phyloP scores from a whole-genome alignment of 2,797 vertebrate genomes.

The Fundulus diaphanus region DNA sequence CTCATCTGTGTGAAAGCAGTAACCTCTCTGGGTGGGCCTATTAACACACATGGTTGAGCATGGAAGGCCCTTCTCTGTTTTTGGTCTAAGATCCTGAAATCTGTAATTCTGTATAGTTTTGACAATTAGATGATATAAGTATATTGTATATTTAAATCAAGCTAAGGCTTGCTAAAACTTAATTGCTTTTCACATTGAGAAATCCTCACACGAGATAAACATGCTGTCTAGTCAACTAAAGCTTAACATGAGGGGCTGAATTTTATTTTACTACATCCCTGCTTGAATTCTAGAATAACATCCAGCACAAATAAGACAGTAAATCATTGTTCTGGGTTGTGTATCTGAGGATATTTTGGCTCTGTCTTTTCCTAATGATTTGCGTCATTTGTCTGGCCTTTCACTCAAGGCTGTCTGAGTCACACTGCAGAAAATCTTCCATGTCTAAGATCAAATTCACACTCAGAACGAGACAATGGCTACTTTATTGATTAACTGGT shows the following conservation, averaged over 20 bases:
- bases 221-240: not conserved
- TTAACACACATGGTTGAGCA: too few relatives aligned
- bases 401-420: not conserved
- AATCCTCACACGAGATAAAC: too few relatives aligned
- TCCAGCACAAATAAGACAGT: not conserved
- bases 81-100: too few relatives aligned
- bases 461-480: not conserved
- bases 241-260: not conserved
- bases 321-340: not conserved
- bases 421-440: slow-evolving; percentile 17
- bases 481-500: not conserved
- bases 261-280: not conserved
- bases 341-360: slow-evolving; percentile 17
- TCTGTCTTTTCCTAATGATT: slow-evolving; percentile 27
- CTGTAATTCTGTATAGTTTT: too few relatives aligned
- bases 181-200: too few relatives aligned
- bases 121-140: too few relatives aligned
- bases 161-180: too few relatives aligned
- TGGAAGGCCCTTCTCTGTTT: too few relatives aligned
- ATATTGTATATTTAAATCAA: too few relatives aligned
- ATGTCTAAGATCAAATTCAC: not conserved
- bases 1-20: too few relatives aligned
- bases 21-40: too few relatives aligned
- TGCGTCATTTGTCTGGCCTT: slow-evolving; percentile 4
- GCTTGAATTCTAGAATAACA: not conserved